phyloP scores from a whole-genome alignment of 2,797 vertebrate species.

The Gadopsis marmoratus region DNA sequence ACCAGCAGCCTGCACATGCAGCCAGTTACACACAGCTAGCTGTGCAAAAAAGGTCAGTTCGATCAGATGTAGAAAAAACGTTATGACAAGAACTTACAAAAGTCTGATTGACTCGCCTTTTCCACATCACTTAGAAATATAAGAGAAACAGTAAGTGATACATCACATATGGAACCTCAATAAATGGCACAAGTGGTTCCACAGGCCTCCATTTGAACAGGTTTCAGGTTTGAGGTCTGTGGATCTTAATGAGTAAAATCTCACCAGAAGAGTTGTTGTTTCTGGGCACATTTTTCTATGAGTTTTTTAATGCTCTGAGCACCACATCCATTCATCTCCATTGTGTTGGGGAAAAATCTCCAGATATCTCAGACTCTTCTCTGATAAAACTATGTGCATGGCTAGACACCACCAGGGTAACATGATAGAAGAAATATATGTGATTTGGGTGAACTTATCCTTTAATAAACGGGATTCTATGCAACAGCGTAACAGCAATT shows the following conservation, averaged over 20 bases:
- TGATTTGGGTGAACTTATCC: neutral
- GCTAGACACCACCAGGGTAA: neutral
- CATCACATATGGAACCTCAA: neutral
- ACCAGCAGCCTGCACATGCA: conserved; percentile 18
- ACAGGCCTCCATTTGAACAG: neutral
- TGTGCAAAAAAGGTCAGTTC: conserved; percentile 36
- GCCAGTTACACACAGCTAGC: conserved; percentile 21
- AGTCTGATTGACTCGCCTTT: neutral
- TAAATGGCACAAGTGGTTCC: neutral
- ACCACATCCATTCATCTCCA: neutral
- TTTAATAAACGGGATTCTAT: conserved; percentile 2
- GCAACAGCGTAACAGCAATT: neutral
- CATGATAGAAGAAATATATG: neutral
- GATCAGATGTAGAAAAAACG: conserved; percentile 22
- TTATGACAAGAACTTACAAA: neutral
- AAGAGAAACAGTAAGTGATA: neutral
- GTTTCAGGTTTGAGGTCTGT: neutral
- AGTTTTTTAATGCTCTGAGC: neutral
- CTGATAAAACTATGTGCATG: neutral
- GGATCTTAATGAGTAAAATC: neutral
- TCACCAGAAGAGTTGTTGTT: too few species aligned
- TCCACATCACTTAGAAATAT: neutral
- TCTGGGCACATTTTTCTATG: neutral
- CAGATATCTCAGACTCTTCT: neutral
- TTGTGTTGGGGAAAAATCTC: neutral